These are phyloP conservation scores for Hypselothyrea guttata DNA, from an alignment of 2,888 invertebrate genomes.

Conservation along the genomic window DNA sequence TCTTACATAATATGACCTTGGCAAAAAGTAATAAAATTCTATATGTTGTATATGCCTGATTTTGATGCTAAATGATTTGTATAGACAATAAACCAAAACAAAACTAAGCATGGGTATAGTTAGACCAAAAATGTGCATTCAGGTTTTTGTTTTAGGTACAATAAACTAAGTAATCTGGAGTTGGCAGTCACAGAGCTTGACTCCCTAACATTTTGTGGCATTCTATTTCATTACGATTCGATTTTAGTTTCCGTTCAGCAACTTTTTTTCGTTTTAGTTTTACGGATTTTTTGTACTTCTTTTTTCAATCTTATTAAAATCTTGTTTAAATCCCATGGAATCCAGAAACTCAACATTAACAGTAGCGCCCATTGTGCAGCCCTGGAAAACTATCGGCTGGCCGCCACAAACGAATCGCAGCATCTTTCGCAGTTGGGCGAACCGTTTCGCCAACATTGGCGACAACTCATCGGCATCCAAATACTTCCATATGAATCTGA, in stretches of 20 bases:
- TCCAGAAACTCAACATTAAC: neutral
- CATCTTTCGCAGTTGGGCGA: constrained; percentile 67
- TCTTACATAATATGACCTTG: no score
- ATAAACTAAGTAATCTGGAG: no score
- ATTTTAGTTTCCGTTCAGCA: constrained; percentile 32
- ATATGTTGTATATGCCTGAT: no score
- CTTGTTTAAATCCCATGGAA: constrained; percentile 12
- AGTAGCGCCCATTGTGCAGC: neutral
- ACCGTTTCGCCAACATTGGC: constrained; percentile 37
- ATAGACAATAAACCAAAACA: no score
- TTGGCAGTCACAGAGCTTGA: no score
- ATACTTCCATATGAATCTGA: constrained; percentile 51
- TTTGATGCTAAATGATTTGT: no score
- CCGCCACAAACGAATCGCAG: constrained; percentile 15
- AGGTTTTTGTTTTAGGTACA: no score
- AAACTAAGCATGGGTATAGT: no score
- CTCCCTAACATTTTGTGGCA: constrained; percentile 4
- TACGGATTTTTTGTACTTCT: neutral
- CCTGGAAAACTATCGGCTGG: constrained; percentile 52
- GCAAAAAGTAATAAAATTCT: no score
- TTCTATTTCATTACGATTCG: neutral
- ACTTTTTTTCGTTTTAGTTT: constrained; percentile 16
- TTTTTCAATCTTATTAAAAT: neutral
- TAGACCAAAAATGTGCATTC: no score
- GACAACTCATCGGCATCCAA: constrained; percentile 38